Base-by-base conservation (phyloP, 2,797 vertebrate genomes). In the Muscicapa striata region DNA sequence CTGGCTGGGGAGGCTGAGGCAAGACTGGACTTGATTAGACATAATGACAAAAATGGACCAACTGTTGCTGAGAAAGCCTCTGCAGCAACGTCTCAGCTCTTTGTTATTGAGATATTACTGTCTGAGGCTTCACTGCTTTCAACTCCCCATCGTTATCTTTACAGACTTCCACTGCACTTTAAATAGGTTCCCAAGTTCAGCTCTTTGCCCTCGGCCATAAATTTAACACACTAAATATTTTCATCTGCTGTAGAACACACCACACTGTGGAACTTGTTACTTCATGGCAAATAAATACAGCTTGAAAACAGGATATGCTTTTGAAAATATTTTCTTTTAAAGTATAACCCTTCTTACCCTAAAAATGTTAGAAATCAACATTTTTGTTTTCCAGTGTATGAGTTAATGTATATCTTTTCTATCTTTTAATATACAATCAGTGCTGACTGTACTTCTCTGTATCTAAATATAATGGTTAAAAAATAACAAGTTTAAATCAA, bases 21-120 rank as follows among this genome's bases (percentile, higher is more conserved):
- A 97, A 97, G 96, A 96, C 96, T 97, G 95, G 96, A 94, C 96
- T 97, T 97, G 96, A 96, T 95, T 95, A 95, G 94, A 84, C 38
- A 4, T 93, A 96, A 95, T 95, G 94, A 96, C 90, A 95, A 96
- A 97, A 97, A 96, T 95, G 95, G 94, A 95, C 89, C 95, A 97
- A 96, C 89, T 87, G 75, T 95, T 94, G 95, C 89, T 95, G 92
- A 93, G 89, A 96, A 93, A 94, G 95, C 64, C 93, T 96, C 91
- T 84, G 87, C 88, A 95, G 64, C 72, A 64, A 82, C 90, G 87
- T 68, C 89, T 84, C 59, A 87, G 74, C 54, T 93, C 95, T 95
- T 96, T 96, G 96, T 96, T 97, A 95, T 95, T 95, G 95, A 97
- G 95, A 95, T 91, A 96, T 94, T 93, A 94, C 95, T 95, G 91